A percentile compares a stretch with the other conserved stretches of the same genome.
phyloP scores from a whole-genome alignment of 2,797 vertebrate genomes.

The Crenuchus spilurus region DNA sequence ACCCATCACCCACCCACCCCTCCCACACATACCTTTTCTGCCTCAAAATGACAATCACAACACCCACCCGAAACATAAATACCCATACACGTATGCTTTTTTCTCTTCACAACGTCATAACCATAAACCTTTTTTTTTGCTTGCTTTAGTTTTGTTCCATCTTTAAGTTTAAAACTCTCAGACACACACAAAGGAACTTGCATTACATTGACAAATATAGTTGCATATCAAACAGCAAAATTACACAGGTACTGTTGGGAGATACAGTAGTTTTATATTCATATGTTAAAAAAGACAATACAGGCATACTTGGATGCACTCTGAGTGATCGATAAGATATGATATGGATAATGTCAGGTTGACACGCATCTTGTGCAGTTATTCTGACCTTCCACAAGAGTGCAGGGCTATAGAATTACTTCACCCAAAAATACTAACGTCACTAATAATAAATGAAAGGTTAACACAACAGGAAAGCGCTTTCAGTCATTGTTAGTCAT shows the following conservation, averaged over 20 bases:
- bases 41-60: constrained; percentile 52
- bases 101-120: constrained; percentile 38
- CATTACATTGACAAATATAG: constrained; percentile 59
- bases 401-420: neutral
- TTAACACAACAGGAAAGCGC: too few species aligned
- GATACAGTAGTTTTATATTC: constrained; percentile 52
- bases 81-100: constrained; percentile 32
- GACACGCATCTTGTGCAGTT: constrained; percentile 4
- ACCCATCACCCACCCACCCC: constrained; percentile 25
- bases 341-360: constrained; percentile 2
- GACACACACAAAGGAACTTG: constrained; percentile 52
- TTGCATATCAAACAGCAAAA: constrained; percentile 63
- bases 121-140: constrained; percentile 29
- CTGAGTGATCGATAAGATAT: neutral
- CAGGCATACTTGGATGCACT: constrained; percentile 38
- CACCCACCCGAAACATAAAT: constrained; percentile 35
- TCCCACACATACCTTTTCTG: constrained; percentile 19
- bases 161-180: constrained; percentile 47
- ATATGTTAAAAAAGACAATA: constrained; percentile 39
- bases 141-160: constrained; percentile 30
- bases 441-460: neutral
- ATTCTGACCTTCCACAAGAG: neutral
- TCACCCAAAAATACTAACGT: neutral
- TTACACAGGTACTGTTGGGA: constrained; percentile 50
- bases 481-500: too few species aligned